phyloP scores from a whole-genome alignment of 2,797 vertebrate genomes.

The Eulemur rubriventer region DNA sequence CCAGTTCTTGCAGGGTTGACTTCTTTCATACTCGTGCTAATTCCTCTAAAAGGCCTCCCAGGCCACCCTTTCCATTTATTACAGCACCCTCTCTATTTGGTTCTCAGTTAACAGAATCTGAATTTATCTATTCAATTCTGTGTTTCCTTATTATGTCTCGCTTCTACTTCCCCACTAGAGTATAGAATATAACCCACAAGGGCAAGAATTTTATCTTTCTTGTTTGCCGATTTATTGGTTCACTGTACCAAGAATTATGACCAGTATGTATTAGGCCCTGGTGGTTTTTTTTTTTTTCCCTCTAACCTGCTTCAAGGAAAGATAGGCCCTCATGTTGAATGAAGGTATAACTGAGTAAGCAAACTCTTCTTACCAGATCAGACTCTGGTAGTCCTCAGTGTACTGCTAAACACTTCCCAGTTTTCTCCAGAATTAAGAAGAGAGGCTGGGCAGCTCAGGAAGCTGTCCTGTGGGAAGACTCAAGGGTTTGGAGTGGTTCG shows the following conservation, averaged over 20 bases:
- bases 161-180: not conserved
- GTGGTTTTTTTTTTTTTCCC: too few species aligned
- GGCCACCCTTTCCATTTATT: not conserved
- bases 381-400: not conserved
- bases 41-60: not conserved
- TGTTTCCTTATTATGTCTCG: not conserved
- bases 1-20: not conserved
- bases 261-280: not conserved
- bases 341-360: not conserved
- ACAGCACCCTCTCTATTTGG: not conserved
- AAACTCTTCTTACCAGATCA: not conserved
- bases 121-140: not conserved
- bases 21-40: not conserved
- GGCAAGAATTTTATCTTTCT: not conserved
- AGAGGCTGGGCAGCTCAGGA: too few species aligned
- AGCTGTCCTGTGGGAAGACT: not conserved
- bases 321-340: not conserved
- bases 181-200: not conserved
- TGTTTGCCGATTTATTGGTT: not conserved
- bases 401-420: not conserved
- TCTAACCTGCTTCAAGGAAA: too few species aligned
- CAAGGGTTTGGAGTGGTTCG: not conserved
- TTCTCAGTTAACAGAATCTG: not conserved
- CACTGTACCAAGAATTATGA: not conserved
- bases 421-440: not conserved